Conservation (phyloP, 2,888 invertebrate species). For the Tanytarsus gracilentus region DNA sequence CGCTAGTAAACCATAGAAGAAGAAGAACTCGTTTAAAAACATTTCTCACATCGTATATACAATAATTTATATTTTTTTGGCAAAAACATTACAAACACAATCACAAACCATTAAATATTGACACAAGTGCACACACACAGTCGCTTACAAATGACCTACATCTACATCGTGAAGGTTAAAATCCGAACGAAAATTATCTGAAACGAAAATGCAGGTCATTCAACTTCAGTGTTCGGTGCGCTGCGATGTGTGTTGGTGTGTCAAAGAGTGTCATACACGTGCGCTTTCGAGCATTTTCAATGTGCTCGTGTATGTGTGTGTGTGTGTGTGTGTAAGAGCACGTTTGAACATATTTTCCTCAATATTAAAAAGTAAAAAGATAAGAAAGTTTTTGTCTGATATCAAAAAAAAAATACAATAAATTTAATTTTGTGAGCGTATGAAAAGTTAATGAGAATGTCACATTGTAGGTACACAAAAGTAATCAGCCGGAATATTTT, state of each 20-base stretch:
- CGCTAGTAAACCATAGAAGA: no score
- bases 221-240: neutral
- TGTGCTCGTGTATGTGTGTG: neutral
- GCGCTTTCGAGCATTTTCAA: neutral
- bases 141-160: neutral
- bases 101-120: neutral
- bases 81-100: no score
- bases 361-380: no score
- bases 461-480: no score
- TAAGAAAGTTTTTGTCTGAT: no score
- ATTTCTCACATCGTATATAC: no score
- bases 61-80: no score
- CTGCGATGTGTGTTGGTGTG: neutral
- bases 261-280: neutral
- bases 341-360: neutral
- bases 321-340: neutral
- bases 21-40: no score
- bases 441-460: no score
- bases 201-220: slow-evolving; percentile 7
- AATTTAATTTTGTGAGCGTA: no score
- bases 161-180: slow-evolving; percentile 3
- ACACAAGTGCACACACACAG: neutral
- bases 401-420: no score
- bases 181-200: neutral
- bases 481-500: no score